Evolutionary conservation across 2,888 invertebrate species (phyloP).

Genomic region (Capitulum mitella): DNA sequence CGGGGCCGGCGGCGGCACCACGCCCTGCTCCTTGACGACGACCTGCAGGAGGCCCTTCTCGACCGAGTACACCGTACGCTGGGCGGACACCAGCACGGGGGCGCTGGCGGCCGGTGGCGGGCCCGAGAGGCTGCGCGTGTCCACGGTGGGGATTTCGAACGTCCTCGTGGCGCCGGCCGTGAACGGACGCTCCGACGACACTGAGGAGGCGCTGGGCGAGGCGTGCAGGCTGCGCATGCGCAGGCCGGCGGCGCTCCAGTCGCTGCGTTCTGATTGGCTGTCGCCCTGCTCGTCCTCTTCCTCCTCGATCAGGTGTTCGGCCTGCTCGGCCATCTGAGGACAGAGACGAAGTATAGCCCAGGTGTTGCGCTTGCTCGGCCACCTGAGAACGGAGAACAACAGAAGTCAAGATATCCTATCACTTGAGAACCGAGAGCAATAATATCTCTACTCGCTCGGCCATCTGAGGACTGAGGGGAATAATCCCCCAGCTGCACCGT

Average conservation of each 20-base stretch:
- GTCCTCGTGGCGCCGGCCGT: slow-evolving; percentile 11
- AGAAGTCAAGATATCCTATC: no score
- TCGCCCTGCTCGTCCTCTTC: neutral
- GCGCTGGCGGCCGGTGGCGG: neutral
- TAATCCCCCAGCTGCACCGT: no score
- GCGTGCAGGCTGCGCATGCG: neutral
- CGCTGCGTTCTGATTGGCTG: neutral
- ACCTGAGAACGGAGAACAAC: no score
- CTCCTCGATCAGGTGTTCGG: neutral
- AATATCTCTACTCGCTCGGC: no score
- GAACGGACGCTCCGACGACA: neutral
- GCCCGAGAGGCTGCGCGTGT: neutral
- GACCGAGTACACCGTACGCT: neutral
- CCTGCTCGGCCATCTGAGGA: slow-evolving; percentile 13
- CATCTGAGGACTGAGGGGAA: no score
- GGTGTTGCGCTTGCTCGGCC: no score
- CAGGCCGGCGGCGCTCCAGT: neutral
- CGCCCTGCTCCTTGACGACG: neutral
- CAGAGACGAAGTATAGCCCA: no score
- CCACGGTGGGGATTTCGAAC: neutral
- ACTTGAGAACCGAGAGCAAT: no score
- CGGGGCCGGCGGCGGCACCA: neutral
- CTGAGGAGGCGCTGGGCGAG: neutral
- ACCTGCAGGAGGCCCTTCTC: neutral
- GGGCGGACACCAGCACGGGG: neutral